Base-by-base conservation (phyloP, 2,888 invertebrate genomes). In the Pandemis heparana region DNA sequence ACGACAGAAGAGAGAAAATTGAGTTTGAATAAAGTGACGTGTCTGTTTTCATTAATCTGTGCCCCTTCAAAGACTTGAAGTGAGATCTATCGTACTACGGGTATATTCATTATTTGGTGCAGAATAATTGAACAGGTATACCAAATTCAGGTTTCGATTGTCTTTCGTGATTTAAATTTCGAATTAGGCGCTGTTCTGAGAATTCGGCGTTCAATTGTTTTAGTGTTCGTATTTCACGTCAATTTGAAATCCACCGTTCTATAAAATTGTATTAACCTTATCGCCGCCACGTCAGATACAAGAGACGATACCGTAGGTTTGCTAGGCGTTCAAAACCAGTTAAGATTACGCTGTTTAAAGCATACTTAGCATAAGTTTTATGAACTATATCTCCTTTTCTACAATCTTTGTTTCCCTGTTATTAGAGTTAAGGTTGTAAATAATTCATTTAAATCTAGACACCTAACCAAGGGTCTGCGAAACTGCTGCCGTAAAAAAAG, bases 91-190 rank as follows among this genome's bases (percentile, higher is more conserved):
- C 51, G 61, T 23, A 62, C 48, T 61, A 32, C 23, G 23, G 4
- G 4, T 32, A 10, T 48, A 69, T 61, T 69, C 51, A 62, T 69
- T 69, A 69, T 69, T 69, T 69, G 38, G 39, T 51, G 39, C 23
- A 14, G 61, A 51, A 69, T 62, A 69, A 69, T 62, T 69, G 51
- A 69, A n/a, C 23, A 51, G 61, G 61, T 62, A 51, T 51, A n/a
- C 51, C 51, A 51, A 51, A 51, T 7, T 51, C 16, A 1, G 16
- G 51, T 51, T 16, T 16, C 6, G 51, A 51, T 51, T n/a, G 51
- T 51, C 14, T 51, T 51, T 51, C n/a, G 51, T 16, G 51, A 51
- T n/a, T 16, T n/a, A 48, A n/a, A 6, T 14, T 46, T 46, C 9
- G 12, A 46, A 14, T 46, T 46, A 12, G 23, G 23, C 46, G 4